Conservation (phyloP, 2,888 invertebrate genomes). For the Mesodorylaimus sp. region DNA sequence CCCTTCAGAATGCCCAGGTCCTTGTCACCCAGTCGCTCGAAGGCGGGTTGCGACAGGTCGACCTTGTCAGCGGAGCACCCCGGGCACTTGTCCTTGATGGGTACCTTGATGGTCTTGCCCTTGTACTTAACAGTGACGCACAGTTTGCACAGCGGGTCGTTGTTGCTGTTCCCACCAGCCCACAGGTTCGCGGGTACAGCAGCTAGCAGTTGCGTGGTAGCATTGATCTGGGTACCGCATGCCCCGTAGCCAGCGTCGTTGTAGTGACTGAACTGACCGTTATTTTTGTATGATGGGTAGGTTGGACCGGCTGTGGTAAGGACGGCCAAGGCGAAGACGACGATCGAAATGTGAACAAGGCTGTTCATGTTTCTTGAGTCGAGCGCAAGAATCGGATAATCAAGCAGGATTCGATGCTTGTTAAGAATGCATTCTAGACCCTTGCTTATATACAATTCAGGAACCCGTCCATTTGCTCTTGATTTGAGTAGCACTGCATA, state of each 20-base stretch:
- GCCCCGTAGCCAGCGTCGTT: slow-evolving; percentile 3
- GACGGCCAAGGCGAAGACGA: too few relatives aligned
- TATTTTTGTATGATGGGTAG: neutral
- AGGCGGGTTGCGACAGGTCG: slow-evolving; percentile 8
- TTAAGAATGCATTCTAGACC: too few relatives aligned
- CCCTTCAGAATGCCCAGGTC: neutral
- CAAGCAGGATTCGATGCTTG: too few relatives aligned
- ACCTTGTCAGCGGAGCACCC: slow-evolving; percentile 6
- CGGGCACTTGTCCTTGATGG: slow-evolving; percentile 12
- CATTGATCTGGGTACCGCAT: slow-evolving; percentile 4
- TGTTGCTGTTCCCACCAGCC: neutral
- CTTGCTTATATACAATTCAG: too few relatives aligned
- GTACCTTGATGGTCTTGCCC: slow-evolving; percentile 9
- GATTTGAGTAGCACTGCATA: too few relatives aligned
- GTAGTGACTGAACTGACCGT: slow-evolving; percentile 3
- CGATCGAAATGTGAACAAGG: too few relatives aligned
- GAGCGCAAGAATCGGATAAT: too few relatives aligned
- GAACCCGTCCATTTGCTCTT: too few relatives aligned
- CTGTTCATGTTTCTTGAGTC: too few relatives aligned
- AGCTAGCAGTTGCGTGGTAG: neutral
- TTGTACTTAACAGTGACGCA: neutral
- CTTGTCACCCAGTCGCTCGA: neutral
- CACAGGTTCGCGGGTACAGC: neutral
- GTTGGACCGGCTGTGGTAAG: too few relatives aligned
- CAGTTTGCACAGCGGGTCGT: neutral